Evolutionary conservation across 2,113 vertebrate species (phyloP).

Genomic region (Bolborhynchus lineola): DNA sequence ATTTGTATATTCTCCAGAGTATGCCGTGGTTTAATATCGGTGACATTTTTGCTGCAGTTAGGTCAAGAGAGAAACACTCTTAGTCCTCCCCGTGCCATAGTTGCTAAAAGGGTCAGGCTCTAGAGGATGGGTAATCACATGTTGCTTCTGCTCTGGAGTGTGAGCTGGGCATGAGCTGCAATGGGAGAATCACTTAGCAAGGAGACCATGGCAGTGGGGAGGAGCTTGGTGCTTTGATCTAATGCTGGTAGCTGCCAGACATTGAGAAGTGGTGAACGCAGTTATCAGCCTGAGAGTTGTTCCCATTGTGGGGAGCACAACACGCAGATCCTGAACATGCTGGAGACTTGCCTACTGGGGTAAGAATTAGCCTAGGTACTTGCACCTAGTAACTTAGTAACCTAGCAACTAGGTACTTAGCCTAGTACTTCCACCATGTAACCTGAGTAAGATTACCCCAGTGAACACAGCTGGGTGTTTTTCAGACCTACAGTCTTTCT

Average conservation of each 20-base stretch:
- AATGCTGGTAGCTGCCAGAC: not conserved
- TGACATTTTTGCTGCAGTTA: slow-evolving; percentile 11
- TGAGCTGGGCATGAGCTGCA: not conserved
- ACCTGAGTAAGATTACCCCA: not conserved
- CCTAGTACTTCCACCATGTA: not conserved
- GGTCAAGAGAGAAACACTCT: not conserved
- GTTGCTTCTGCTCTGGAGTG: not conserved
- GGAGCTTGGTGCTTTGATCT: not conserved
- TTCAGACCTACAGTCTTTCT: not conserved
- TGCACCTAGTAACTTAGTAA: too few species aligned
- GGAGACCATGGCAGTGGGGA: not conserved
- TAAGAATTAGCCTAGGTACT: not conserved
- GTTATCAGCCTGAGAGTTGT: not conserved
- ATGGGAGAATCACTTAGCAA: not conserved
- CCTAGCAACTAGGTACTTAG: too few species aligned
- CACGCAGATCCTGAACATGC: too few species aligned
- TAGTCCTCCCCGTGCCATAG: not conserved
- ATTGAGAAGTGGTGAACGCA: not conserved
- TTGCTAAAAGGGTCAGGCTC: slow-evolving; percentile 26
- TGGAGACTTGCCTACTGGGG: not conserved
- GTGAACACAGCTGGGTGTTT: not conserved
- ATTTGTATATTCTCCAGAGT: not conserved
- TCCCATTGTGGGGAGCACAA: not conserved
- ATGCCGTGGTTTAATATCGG: not conserved
- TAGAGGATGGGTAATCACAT: not conserved